Evolutionary conservation across 2,888 invertebrate genomes (phyloP), one percentile per base, ranked within the genome.

Genomic region (Gymnosoma rotundatum): DNA sequence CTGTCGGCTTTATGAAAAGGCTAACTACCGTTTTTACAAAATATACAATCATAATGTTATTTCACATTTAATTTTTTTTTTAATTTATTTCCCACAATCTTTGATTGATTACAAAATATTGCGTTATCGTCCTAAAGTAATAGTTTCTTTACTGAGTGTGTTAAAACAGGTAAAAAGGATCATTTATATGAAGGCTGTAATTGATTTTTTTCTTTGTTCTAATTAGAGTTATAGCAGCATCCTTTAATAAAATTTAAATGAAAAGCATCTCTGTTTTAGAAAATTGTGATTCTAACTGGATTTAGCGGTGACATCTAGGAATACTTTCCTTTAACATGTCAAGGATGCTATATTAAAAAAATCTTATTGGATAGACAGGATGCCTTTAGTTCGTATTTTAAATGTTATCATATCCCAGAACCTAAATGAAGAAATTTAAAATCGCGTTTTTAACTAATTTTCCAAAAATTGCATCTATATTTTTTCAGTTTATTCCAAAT

Each of bases 11-110:
- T 42, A 20, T 60, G 7, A 45, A 12, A 73, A 12, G 1, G 48
- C 56, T 6, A 64, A 78, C 83, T 86, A 83, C 85, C 75, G 84
- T 87, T 87, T 86, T 25, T 25, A 25, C 4, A 25, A 76, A 78
- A 73, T 69, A 74, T 50, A 61, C 54, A 73, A 20, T 7, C 20
- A 7, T 52, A 14, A 42, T 52, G 6, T 58, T 38, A 38, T 1
- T 38, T 38, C 7, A 38, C 38, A 38, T 38, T 83, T 64, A 36
- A 67, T 72, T 67, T 61, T 45, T 14, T 48, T 20, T 8, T 64
- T 18, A 3, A 18, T 14, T 67, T 38, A 20, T 18, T 83, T 80
- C 73, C 52, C 69, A 73, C 63, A 80, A 2, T 2, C 73, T 64
- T 83, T 83, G 86, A 87, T 86, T 85, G 61, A 86, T 86, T 78